Conservation (phyloP, 2,797 vertebrate species). For the Nyctalus aviator region DNA sequence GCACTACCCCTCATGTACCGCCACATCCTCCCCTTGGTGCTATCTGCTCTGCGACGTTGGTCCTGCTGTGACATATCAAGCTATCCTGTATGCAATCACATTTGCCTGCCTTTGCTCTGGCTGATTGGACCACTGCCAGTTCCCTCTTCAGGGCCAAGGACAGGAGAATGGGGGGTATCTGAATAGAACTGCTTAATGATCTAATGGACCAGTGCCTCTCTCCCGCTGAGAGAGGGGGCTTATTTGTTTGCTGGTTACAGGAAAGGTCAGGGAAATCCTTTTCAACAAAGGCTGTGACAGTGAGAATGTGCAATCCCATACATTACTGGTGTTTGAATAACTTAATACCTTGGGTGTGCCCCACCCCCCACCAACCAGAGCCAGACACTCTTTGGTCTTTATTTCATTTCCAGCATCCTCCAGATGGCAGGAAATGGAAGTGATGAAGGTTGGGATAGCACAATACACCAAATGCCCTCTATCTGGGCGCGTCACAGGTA, state of each 20-base stretch:
- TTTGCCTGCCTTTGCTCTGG: constrained; percentile 87
- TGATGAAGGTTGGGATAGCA: constrained; percentile 84
- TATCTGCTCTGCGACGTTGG: constrained; percentile 87
- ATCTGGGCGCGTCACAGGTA: constrained; percentile 79
- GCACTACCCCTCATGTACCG: constrained; percentile 88
- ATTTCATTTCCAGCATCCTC: constrained; percentile 87
- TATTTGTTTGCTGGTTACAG: constrained; percentile 89
- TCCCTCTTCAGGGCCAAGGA: constrained; percentile 93
- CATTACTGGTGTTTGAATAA: constrained; percentile 87
- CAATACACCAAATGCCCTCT: constrained; percentile 82
- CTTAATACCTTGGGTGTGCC: constrained; percentile 87
- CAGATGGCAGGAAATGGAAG: constrained; percentile 88
- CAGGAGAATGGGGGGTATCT: constrained; percentile 88
- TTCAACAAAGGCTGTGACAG: constrained; percentile 88
- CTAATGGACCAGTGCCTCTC: constrained; percentile 88
- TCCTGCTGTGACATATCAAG: constrained; percentile 89
- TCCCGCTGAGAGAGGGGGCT: constrained; percentile 88
- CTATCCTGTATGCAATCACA: constrained; percentile 85
- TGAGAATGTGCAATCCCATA: constrained; percentile 85
- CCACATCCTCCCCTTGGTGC: constrained; percentile 86
- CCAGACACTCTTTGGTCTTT: constrained; percentile 84
- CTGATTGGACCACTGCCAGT: constrained; percentile 91
- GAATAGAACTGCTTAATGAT: constrained; percentile 89
- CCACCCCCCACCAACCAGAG: constrained; percentile 77
- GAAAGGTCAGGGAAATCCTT: constrained; percentile 90